These are phyloP conservation scores for Ceyx margarethae DNA, from an alignment of 2,113 vertebrate genomes.

Conservation along the genomic window DNA sequence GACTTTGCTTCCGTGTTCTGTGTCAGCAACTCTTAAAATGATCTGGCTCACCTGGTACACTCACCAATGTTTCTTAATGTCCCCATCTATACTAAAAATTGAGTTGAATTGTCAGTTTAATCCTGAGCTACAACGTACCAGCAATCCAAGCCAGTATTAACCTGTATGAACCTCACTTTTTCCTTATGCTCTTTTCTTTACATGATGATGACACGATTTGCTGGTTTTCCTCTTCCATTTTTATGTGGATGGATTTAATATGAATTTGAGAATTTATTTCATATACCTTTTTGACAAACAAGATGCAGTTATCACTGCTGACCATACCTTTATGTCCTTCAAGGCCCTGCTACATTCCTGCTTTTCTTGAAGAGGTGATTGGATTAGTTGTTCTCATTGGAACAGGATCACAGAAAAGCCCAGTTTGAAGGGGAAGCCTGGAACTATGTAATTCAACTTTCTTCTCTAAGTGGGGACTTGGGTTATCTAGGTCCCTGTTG, in stretches of 20 bases:
- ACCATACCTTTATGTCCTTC: background rate
- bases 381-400: background rate
- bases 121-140: background rate
- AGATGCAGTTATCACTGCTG: background rate
- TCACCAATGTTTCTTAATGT: background rate
- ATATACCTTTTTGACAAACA: background rate
- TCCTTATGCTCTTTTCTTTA: background rate
- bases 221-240: background rate
- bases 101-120: background rate
- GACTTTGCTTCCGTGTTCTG: background rate
- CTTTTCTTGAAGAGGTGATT: background rate
- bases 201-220: background rate
- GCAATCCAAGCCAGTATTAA: background rate
- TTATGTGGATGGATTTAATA: background rate
- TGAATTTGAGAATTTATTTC: background rate
- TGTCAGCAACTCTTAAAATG: background rate
- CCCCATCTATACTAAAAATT: background rate
- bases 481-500: background rate
- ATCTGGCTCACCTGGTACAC: background rate
- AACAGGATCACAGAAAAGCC: background rate
- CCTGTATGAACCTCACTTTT: background rate
- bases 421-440: background rate
- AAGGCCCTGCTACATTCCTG: background rate
- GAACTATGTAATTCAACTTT: background rate
- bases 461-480: background rate